phyloP scores from a whole-genome alignment of 2,888 invertebrate genomes.

The Apodemia duryi region DNA sequence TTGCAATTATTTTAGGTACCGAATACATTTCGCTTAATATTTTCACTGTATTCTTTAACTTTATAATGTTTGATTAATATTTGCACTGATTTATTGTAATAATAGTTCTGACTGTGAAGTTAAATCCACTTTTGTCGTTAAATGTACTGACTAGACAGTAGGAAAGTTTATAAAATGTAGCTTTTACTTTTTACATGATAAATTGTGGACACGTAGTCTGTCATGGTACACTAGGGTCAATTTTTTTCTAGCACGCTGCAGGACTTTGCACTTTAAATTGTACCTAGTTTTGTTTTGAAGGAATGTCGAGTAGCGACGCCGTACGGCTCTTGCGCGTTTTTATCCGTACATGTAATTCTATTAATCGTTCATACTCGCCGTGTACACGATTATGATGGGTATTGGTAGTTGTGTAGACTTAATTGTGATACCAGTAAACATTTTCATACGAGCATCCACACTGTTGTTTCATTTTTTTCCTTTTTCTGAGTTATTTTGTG shows the following conservation, averaged over 20 bases:
- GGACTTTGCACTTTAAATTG: conserved; percentile 48
- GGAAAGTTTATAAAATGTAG: conserved; percentile 46
- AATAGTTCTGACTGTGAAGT: conserved; percentile 23
- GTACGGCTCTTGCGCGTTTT: conserved; percentile 3
- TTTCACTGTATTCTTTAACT: conserved; percentile 16
- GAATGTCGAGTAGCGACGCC: conserved; percentile 26
- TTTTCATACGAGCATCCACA: conserved; percentile 77
- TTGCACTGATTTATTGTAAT: conserved; percentile 21
- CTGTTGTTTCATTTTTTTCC: conserved; percentile 44
- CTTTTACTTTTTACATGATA: conserved; percentile 37
- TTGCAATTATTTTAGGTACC: conserved; percentile 27
- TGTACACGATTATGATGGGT: conserved; percentile 65
- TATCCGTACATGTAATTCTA: conserved; percentile 39
- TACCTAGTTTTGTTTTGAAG: conserved; percentile 29
- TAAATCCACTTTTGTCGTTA: conserved; percentile 20
- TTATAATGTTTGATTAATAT: conserved; percentile 7
- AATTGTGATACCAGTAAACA: conserved; percentile 80
- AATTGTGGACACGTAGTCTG: conserved; percentile 41
- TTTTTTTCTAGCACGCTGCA: conserved; percentile 58
- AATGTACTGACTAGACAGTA: conserved; percentile 49
- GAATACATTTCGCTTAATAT: conserved; percentile 18
- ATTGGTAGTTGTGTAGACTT: conserved; percentile 75
- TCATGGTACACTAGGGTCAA: conserved; percentile 38
- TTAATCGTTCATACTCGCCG: conserved; percentile 63
- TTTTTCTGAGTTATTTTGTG: neutral